These are phyloP conservation scores for Lottia gigantea DNA, from an alignment of 2,888 invertebrate species.

Conservation along the genomic window DNA sequence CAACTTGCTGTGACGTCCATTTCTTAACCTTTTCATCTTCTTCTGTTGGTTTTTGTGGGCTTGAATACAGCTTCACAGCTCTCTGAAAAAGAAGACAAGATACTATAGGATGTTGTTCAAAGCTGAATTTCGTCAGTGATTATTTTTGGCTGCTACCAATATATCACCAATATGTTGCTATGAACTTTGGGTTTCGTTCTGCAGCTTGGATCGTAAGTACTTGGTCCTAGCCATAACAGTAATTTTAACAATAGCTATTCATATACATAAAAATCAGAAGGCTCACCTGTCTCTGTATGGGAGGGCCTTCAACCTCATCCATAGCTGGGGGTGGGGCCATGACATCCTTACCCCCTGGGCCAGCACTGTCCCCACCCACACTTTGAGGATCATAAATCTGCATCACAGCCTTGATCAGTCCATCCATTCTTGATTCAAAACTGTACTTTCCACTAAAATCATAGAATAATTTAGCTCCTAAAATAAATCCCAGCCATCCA, in stretches of 20 bases:
- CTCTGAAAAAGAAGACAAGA: neutral
- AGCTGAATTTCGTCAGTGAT: too few relatives aligned
- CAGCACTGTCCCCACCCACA: neutral
- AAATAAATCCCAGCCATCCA: constrained; percentile 44
- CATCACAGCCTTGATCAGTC: constrained; percentile 25
- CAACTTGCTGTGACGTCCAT: constrained; percentile 34
- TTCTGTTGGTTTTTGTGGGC: neutral
- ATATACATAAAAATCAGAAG: neutral
- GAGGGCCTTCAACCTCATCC: neutral
- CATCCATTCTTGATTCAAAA: constrained; percentile 33
- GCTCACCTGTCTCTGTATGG: constrained; percentile 3
- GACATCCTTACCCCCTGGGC: neutral
- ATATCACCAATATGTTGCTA: too few relatives aligned
- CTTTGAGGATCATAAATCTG: neutral
- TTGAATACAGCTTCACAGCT: neutral
- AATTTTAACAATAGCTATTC: too few relatives aligned
- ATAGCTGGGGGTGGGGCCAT: neutral
- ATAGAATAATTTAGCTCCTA: constrained; percentile 39
- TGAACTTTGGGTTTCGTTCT: too few relatives aligned
- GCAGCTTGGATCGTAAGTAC: too few relatives aligned
- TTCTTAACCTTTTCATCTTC: constrained; percentile 22
- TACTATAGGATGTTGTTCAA: too few relatives aligned
- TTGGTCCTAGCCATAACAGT: too few relatives aligned
- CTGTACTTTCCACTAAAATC: constrained; percentile 41
- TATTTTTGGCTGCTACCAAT: too few relatives aligned